Evolutionary conservation across 2,113 vertebrate species (phyloP), one percentile per base, ranked within the genome.

Genomic region (Lepus americanus): DNA sequence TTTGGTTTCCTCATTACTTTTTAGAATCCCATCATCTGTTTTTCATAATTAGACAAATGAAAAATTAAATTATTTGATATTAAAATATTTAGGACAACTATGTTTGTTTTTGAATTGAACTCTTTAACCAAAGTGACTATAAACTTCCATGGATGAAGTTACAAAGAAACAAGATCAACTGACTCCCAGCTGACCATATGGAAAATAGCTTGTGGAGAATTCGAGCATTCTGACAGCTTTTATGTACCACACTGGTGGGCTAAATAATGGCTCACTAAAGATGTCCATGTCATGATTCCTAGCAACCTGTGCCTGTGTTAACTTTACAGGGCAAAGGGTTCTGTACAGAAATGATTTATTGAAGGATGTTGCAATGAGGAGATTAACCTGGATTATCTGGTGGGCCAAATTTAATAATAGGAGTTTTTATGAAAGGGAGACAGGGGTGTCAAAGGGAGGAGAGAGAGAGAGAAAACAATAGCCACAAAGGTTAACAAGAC

Each of bases 1-100:
- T 87, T 77, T 73, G 4, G 2, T 1, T 2, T 79, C 25, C 9
- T 39, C 3, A 44, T 80, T 1, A 4, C 4, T 36, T 64, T 91
- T 69, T 83, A 3, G 9, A 66, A 84, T 73, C 51, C 29, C 31
- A 81, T n/a, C 51, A 92, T n/a, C 67, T 72, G 9, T 14, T 80
- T 93, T 80, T 84, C 5, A 78, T 87, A 90, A 78, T 74, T 85
- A 44, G 88, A 33, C 61, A 49, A 49, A 81, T 69, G 1, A 12
- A 61, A 64, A 90, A 20, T 88, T 88, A 59, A 67, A 74, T 73
- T 61, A 66, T 39, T 90, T 74, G 17, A 51, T 22, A 44, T 70
- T 89, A 77, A 92, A 70, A 87, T 9, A 19, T 77, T 33, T 64
- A 69, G 84, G 22, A 55, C 33, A 94, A 55, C 36, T 88, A 72